Conservation (phyloP, 2,113 vertebrate species). For the Chlamydotis undulata region DNA sequence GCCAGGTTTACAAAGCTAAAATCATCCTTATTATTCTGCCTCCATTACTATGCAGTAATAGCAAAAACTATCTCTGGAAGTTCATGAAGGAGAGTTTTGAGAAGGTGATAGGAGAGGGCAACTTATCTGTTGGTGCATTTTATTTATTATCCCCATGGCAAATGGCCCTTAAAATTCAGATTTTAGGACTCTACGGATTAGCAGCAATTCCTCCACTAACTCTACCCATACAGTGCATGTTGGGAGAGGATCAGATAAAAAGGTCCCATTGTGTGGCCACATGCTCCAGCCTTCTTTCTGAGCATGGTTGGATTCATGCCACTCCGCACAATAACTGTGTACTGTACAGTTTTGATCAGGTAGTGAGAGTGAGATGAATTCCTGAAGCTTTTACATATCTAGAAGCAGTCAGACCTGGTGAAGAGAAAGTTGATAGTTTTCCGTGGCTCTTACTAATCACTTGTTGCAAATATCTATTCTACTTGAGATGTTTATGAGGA, state of each 20-base stretch:
- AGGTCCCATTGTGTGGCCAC: too few species aligned
- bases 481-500: not conserved
- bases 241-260: not conserved
- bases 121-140: not conserved
- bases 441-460: not conserved
- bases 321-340: not conserved
- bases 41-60: not conserved
- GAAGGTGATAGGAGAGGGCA: not conserved
- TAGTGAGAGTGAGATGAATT: not conserved
- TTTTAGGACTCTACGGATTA: not conserved
- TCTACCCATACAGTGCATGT: fast-evolving
- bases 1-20: not conserved
- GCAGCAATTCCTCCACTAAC: not conserved
- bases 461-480: not conserved
- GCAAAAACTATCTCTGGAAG: not conserved
- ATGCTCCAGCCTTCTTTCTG: not conserved
- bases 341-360: not conserved
- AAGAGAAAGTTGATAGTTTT: not conserved
- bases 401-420: not conserved
- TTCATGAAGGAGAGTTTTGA: not conserved
- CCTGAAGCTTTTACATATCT: not conserved
- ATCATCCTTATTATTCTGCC: not conserved
- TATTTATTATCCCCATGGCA: not conserved
- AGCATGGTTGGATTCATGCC: not conserved
- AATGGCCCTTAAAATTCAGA: fast-evolving